Evolutionary conservation across 2,888 invertebrate genomes (phyloP).

Genomic region (Drosophila putrida): DNA sequence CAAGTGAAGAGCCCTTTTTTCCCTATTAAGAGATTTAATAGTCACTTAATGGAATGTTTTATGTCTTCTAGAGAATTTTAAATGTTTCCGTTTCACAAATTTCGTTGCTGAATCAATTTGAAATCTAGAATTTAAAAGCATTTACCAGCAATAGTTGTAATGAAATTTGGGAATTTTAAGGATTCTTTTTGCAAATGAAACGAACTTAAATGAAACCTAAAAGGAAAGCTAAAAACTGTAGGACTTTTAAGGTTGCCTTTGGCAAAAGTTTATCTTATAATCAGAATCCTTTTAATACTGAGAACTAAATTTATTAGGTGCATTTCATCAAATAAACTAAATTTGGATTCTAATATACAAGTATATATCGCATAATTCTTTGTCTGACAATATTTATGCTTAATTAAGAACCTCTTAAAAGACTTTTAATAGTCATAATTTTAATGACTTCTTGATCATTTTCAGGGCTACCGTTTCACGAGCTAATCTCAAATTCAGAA

Average conservation of each 20-base stretch:
- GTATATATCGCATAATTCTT: no score
- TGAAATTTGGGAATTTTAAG: background rate
- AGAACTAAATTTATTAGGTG: no score
- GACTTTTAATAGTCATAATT: background rate
- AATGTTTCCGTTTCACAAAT: background rate
- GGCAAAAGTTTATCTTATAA: background rate
- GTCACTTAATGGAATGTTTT: slow-evolving; percentile 10
- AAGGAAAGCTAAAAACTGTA: no score
- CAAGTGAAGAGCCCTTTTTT: background rate
- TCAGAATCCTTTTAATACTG: background rate
- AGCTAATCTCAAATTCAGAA: no score
- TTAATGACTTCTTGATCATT: no score
- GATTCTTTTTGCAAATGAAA: no score
- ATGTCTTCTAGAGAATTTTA: background rate
- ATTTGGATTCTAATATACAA: background rate
- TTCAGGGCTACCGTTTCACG: no score
- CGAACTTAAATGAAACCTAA: no score
- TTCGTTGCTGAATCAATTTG: background rate
- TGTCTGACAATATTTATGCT: no score
- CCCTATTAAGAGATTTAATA: slow-evolving; percentile 7
- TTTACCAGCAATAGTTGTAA: background rate
- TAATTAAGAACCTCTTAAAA: background rate
- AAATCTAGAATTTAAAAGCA: background rate
- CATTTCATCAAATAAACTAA: background rate
- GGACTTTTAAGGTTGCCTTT: no score